These are phyloP conservation scores for Diarsia rubi DNA, from an alignment of 2,888 invertebrate genomes.

Conservation along the genomic window DNA sequence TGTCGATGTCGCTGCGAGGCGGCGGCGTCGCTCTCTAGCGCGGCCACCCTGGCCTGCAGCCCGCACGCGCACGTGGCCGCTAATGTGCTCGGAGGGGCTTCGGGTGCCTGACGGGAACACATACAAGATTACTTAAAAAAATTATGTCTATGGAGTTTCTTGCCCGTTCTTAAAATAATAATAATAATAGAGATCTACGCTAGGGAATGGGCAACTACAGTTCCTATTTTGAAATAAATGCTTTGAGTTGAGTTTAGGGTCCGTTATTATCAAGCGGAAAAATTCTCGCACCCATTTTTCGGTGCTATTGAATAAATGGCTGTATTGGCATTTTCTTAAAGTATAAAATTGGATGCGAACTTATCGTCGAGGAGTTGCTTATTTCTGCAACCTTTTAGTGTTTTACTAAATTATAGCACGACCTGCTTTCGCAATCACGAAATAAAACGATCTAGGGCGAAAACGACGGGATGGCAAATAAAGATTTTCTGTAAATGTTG, in stretches of 20 bases:
- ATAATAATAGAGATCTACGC: too few relatives aligned
- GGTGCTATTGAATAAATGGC: background rate
- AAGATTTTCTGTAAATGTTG: background rate
- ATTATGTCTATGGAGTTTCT: too few relatives aligned
- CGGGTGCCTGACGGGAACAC: slow-evolving; percentile 9
- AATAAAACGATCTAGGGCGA: background rate
- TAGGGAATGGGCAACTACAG: too few relatives aligned
- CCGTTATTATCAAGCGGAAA: background rate
- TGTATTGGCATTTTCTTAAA: background rate
- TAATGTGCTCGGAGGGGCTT: slow-evolving; percentile 1
- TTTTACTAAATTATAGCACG: background rate
- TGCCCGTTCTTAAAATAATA: too few relatives aligned
- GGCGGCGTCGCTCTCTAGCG: slow-evolving; percentile 88
- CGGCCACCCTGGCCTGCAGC: slow-evolving; percentile 86
- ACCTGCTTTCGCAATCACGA: background rate
- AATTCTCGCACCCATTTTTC: background rate
- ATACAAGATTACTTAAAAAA: background rate
- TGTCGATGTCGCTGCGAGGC: slow-evolving; percentile 75
- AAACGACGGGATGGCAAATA: background rate
- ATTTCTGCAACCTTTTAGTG: background rate
- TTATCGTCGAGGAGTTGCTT: background rate
- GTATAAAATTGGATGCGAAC: background rate
- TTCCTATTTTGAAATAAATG: too few relatives aligned
- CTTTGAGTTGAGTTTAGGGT: too few relatives aligned
- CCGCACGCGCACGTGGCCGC: slow-evolving; percentile 78